Evolutionary conservation across 2,113 vertebrate species (phyloP), one percentile per base, ranked within the genome.

Genomic region (Dromaius novaehollandiae): DNA sequence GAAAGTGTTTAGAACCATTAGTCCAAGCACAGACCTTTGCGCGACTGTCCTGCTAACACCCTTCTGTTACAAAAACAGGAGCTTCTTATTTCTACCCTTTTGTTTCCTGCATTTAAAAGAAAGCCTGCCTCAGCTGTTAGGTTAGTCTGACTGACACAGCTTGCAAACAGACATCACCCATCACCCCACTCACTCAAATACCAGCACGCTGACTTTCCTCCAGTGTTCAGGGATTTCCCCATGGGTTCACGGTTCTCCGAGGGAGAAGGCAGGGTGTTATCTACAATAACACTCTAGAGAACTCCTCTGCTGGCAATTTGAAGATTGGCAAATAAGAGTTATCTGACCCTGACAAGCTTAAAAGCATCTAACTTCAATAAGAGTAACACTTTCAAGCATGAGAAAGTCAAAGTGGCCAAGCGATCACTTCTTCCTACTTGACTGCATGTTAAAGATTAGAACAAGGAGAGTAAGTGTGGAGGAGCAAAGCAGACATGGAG

Each of bases 341-440:
- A 63, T 7, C 61, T 11, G 22, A 13, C 34, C 61, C n/a, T 36
- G 18, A 34, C 10, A 22, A 36, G 46, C 22, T 36, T 36, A 36
- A 63, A 63, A 36, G 36, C 11, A 28, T 63, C n/a, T 63, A 60
- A 34, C 58, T 60, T 60, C 34, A n/a, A 34, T 11, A 21, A 36
- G 22, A 22, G 61, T 65, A 84, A 68, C 11, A 4, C 17, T 68
- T 65, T 8, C 24, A 55, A 90, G 24, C 9, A 38, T 0, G 0
- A 86, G 76, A 80, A 89, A 88, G 44, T 38, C 75, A 61, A 78
- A 74, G 21, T 1, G 2, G 26, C 1, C 3, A 51, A 73, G 46
- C 3, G 13, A 46, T 50, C 5, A 9, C 68, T 68, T 82, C 75
- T 44, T 83, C 85, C 18, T n/a, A 44, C 28, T 30, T 82, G 38